phyloP scores from a whole-genome alignment of 2,797 vertebrate species.

The Loris lydekkerianus region DNA sequence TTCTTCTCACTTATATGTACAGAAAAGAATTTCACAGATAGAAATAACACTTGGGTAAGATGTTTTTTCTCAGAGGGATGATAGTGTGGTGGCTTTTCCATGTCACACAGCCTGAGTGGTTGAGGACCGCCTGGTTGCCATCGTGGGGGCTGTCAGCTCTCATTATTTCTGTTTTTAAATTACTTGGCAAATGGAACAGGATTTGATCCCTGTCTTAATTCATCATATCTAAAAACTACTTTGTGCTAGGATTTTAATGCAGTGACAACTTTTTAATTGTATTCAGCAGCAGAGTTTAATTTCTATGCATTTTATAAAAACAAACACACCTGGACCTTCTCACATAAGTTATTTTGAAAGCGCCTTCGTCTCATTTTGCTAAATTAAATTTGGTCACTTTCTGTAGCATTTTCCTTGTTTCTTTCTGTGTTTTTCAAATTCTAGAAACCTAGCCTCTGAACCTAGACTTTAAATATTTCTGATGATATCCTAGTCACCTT shows the following conservation, averaged over 20 bases:
- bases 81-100: background rate
- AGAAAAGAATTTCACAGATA: background rate
- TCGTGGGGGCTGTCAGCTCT: too few relatives aligned
- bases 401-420: background rate
- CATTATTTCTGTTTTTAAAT: background rate
- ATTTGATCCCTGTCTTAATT: background rate
- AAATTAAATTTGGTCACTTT: background rate
- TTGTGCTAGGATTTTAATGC: background rate
- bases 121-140: too few relatives aligned
- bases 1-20: background rate
- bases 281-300: background rate
- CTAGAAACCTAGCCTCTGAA: background rate
- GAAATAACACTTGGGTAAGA: background rate
- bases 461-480: background rate
- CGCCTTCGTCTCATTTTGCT: background rate
- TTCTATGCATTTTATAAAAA: background rate
- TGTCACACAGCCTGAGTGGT: too few relatives aligned
- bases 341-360: background rate
- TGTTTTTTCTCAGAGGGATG: background rate
- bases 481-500: background rate
- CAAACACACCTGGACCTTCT: background rate
- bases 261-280: background rate
- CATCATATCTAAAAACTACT: background rate
- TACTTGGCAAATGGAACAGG: background rate
- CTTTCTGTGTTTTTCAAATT: constrained; percentile 50